Evolutionary conservation across 2,797 vertebrate species (phyloP).

Genomic region (Enteromius radiatus): DNA sequence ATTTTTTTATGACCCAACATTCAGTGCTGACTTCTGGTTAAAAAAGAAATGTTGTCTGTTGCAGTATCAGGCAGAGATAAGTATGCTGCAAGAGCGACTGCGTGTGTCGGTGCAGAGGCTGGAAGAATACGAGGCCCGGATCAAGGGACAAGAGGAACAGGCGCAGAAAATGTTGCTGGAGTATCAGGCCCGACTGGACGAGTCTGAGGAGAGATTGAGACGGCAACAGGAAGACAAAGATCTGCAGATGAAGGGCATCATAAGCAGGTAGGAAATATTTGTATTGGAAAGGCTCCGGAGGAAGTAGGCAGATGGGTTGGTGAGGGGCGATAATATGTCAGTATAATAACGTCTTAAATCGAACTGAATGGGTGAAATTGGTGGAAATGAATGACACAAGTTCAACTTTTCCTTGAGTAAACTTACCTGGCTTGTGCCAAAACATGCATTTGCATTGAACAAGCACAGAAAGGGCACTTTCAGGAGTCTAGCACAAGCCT

Average conservation of each 20-base stretch:
- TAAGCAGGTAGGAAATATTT: slow-evolving; percentile 86
- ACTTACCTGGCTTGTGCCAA: not conserved
- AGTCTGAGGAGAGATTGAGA: slow-evolving; percentile 94
- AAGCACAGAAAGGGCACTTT: slow-evolving; percentile 19
- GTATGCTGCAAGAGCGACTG: slow-evolving; percentile 93
- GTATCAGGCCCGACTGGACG: slow-evolving; percentile 96
- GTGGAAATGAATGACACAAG: not conserved
- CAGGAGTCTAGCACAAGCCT: not conserved
- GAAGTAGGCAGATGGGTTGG: not conserved
- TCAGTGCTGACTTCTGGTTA: not conserved
- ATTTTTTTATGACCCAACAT: not conserved
- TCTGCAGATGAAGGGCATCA: slow-evolving; percentile 99
- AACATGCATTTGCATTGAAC: slow-evolving; percentile 20
- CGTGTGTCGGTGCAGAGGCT: slow-evolving; percentile 93
- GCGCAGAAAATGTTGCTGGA: slow-evolving; percentile 95
- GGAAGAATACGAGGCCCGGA: slow-evolving; percentile 91
- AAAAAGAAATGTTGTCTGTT: not conserved
- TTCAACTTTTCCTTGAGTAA: not conserved
- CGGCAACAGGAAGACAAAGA: slow-evolving; percentile 98
- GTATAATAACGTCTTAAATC: not conserved
- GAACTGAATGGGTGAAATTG: not conserved
- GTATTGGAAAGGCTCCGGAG: not conserved
- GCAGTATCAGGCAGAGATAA: slow-evolving; percentile 93
- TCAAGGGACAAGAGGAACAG: slow-evolving; percentile 95
- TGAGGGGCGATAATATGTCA: not conserved